Conservation (phyloP, 2,797 vertebrate species). For the Mus minutoides region DNA sequence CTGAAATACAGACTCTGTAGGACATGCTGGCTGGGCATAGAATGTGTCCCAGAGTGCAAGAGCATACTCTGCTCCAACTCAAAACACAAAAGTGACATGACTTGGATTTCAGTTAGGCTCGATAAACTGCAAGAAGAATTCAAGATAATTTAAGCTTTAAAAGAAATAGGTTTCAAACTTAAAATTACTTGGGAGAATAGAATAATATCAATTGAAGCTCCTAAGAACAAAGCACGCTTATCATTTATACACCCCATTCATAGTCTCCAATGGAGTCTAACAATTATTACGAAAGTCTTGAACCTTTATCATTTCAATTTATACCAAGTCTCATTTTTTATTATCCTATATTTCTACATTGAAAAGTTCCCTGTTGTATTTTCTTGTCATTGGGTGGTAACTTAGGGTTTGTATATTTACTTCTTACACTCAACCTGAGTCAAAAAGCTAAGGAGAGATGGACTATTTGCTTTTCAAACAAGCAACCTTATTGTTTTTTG, state of each 20-base stretch:
- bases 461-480: not conserved
- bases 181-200: conserved; percentile 5
- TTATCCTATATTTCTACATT: not conserved
- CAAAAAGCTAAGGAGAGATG: not conserved
- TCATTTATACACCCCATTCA: not conserved
- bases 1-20: not conserved
- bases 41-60: not conserved
- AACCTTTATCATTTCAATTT: not conserved
- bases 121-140: not conserved
- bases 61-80: not conserved
- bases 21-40: not conserved
- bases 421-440: not conserved
- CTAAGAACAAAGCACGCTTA: not conserved
- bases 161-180: not conserved
- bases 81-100: not conserved
- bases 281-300: not conserved
- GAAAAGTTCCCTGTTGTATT: not conserved
- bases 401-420: not conserved
- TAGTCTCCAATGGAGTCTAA: not conserved
- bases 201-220: not conserved
- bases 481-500: not conserved
- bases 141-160: not conserved
- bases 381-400: not conserved
- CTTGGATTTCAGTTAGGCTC: not conserved
- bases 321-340: not conserved